A percentile compares a stretch with the other conserved stretches of the same genome.
These are phyloP conservation scores for Antennarius striatus DNA, from an alignment of 2,113 vertebrate species.

Conservation along the genomic window DNA sequence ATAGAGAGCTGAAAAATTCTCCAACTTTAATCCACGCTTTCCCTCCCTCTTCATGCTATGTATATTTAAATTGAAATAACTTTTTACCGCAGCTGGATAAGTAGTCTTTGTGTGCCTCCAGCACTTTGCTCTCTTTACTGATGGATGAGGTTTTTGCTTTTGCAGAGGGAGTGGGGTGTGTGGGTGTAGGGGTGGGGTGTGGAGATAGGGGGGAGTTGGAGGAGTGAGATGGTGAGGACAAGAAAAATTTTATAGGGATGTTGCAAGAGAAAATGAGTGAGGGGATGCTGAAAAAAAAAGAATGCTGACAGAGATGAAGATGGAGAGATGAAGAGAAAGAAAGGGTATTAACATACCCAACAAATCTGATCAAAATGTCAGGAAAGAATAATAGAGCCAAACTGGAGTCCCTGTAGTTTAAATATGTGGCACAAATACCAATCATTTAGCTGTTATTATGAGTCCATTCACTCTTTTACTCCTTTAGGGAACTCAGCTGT, in stretches of 20 bases:
- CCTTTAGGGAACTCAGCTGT: slow-evolving; percentile 67
- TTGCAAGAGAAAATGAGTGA: slow-evolving; percentile 29
- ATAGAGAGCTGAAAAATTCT: slow-evolving; percentile 80
- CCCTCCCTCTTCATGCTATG: slow-evolving; percentile 81
- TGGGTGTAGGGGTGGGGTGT: slow-evolving; percentile 8
- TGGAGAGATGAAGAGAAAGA: slow-evolving; percentile 43
- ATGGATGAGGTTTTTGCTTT: slow-evolving; percentile 76
- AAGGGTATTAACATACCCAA: slow-evolving; percentile 53
- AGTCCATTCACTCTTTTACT: slow-evolving; percentile 61
- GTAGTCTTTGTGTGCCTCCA: slow-evolving; percentile 85
- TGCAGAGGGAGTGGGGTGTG: slow-evolving; percentile 39
- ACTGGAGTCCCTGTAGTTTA: slow-evolving; percentile 67
- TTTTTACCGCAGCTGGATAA: slow-evolving; percentile 84
- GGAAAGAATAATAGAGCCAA: slow-evolving; percentile 60
- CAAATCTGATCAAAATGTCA: slow-evolving; percentile 74
- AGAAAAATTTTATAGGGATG: slow-evolving; percentile 47
- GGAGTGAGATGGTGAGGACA: slow-evolving; percentile 6
- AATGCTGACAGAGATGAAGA: slow-evolving; percentile 45
- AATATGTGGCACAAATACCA: slow-evolving; percentile 73
- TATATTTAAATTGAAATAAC: slow-evolving; percentile 90
- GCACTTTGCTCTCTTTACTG: slow-evolving; percentile 82
- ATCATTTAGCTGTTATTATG: slow-evolving; percentile 68
- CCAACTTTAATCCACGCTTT: slow-evolving; percentile 85
- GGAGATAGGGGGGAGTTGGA: slow-evolving; percentile 2
- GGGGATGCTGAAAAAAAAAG: slow-evolving; percentile 15